These are phyloP conservation scores for Genyomyrus donnyi DNA, from an alignment of 2,113 vertebrate species.

Conservation along the genomic window DNA sequence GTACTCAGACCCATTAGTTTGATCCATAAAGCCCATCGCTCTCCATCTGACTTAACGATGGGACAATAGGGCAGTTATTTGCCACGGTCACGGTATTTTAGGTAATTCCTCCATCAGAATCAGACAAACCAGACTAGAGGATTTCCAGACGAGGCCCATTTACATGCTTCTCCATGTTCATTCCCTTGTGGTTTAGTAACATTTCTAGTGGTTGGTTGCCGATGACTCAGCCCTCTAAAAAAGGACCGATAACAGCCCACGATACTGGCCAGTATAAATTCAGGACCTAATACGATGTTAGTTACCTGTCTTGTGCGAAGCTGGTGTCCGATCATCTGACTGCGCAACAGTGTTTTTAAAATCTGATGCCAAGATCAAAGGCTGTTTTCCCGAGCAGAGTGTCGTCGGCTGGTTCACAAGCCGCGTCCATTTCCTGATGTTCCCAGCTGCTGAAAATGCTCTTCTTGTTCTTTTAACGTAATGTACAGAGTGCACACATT, in stretches of 20 bases:
- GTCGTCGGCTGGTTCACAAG: neutral
- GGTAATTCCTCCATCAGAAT: neutral
- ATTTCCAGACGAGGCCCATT: neutral
- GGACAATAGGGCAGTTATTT: neutral
- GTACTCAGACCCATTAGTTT: neutral
- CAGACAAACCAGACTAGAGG: neutral
- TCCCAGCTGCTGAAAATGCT: neutral
- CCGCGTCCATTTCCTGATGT: neutral
- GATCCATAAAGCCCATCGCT: neutral
- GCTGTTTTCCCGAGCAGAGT: neutral
- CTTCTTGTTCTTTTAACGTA: neutral
- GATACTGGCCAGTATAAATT: neutral
- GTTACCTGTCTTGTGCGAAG: neutral
- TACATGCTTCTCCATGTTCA: neutral
- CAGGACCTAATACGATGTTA: neutral
- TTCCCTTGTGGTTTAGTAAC: neutral
- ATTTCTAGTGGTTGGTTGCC: neutral
- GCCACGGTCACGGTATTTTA: neutral
- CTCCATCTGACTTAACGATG: neutral
- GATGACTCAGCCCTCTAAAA: neutral
- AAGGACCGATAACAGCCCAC: neutral
- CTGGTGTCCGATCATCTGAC: neutral
- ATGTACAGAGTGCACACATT: constrained; percentile 9
- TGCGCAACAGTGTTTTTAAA: neutral
- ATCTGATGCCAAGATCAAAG: neutral